Base-by-base conservation (phyloP, 2,888 invertebrate species). In the Vanessa cardui region DNA sequence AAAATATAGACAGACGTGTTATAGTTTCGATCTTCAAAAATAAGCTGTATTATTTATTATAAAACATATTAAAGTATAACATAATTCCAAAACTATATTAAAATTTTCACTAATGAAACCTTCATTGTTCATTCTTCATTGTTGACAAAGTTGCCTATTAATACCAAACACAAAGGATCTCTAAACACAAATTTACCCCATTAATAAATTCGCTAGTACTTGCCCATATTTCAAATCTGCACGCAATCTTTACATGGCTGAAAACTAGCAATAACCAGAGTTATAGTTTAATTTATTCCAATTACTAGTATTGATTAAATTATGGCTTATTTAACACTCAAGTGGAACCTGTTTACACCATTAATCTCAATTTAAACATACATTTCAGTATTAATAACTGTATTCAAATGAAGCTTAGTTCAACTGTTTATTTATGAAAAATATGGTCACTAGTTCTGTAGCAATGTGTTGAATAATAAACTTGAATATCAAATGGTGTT, bases 281-380 rank as follows among this genome's bases (percentile, higher is more conserved):
- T 39, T 47, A n/a, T 47, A 47, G 18, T 47, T 20, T 1, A 49
- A 49, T 49, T 49, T 7, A 49, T n/a, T 26, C 6, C 20, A 16
- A 12, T 16, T 31, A 21, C 2, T n/a, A 52, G 16, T 54, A n/a
- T 63, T 58, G n/a, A 58, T 63, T 64, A 46, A 20, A 49, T 64
- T 26, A 64, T 21, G n/a, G 47, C 39, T 8, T 45, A 39, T 64
- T n/a, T 47, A 1, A 33, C n/a, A 47, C 21, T 63, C 21, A 39
- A 8, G 8, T 31, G 58, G 20, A 47, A 33, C 58, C 47, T 39
- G 33, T 18, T 33, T 18, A 44, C 3, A 54, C 7, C 56, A 64
- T 64, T 58, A 15, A 58, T 59, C 50, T 64, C 26, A 64, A 64
- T 64, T 44, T 50, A 64, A 49, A 58, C 33, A 26, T 47, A 16